Conservation (phyloP, 2,888 invertebrate genomes). For the Nesidiocoris tenuis region DNA sequence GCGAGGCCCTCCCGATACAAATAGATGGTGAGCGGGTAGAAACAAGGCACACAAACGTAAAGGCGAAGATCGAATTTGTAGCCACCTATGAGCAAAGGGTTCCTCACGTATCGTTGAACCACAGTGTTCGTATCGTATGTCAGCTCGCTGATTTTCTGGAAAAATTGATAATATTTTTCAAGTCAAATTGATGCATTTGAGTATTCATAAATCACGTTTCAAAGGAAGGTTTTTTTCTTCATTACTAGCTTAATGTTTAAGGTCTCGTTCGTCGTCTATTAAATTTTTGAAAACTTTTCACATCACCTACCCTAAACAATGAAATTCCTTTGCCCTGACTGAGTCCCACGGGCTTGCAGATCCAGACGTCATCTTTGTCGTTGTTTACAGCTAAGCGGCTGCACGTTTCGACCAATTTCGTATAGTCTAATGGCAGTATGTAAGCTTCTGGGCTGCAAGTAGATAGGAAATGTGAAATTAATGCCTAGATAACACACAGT, state of each 20-base stretch:
- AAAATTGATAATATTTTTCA: background rate
- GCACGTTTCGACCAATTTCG: slow-evolving; percentile 78
- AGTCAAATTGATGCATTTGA: too few relatives aligned
- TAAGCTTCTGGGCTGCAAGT: slow-evolving; percentile 70
- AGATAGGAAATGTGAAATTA: slow-evolving; percentile 9
- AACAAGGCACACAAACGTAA: slow-evolving; percentile 86
- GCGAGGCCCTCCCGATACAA: slow-evolving; percentile 85
- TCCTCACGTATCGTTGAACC: slow-evolving; percentile 77
- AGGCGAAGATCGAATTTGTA: slow-evolving; percentile 90
- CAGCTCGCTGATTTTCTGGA: slow-evolving; percentile 71
- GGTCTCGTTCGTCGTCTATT: too few relatives aligned
- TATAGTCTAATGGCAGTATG: slow-evolving; percentile 80
- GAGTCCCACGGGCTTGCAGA: slow-evolving; percentile 83
- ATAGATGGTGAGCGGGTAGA: slow-evolving; percentile 82
- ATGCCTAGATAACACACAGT: too few relatives aligned
- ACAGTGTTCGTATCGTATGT: slow-evolving; percentile 76
- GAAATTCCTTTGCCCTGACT: slow-evolving; percentile 83
- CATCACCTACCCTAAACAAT: slow-evolving; percentile 67
- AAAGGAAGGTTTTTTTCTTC: too few relatives aligned
- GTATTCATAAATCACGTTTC: too few relatives aligned
- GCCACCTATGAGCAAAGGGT: slow-evolving; percentile 76
- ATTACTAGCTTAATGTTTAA: too few relatives aligned
- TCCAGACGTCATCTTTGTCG: slow-evolving; percentile 68
- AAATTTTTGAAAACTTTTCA: too few relatives aligned
- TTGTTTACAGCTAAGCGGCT: slow-evolving; percentile 57